Conservation (phyloP, 2,113 vertebrate genomes). For the Regulus satrapa region DNA sequence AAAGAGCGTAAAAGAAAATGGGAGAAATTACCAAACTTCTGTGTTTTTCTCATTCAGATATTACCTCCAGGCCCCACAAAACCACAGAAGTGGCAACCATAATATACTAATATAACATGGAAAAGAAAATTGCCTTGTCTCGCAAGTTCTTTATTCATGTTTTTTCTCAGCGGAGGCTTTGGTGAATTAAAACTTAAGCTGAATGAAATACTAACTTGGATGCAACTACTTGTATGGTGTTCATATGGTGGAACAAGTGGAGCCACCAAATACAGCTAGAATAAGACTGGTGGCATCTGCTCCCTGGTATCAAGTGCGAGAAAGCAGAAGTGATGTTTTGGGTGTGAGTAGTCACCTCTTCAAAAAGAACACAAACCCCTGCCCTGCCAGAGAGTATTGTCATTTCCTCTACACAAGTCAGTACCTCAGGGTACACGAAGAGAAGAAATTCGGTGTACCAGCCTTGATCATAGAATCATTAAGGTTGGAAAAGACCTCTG, state of each 20-base stretch:
- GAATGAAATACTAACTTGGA: neutral
- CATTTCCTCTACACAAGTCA: no score
- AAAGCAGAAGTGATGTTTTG: neutral
- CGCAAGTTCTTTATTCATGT: neutral
- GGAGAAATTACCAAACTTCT: neutral
- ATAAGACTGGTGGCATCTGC: neutral
- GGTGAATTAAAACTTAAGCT: neutral
- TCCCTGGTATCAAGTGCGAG: neutral
- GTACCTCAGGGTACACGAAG: fast-evolving
- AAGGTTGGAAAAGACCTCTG: neutral
- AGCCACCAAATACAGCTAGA: neutral
- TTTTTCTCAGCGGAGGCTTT: neutral
- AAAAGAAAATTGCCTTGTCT: neutral
- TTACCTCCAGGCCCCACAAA: neutral
- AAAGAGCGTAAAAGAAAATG: neutral
- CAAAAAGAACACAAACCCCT: neutral
- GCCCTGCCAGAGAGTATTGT: fast-evolving
- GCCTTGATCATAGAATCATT: neutral
- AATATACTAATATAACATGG: neutral
- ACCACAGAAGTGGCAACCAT: neutral
- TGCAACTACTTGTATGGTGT: fast-evolving
- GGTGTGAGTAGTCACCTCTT: neutral
- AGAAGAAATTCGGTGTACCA: neutral
- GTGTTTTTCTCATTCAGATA: neutral
- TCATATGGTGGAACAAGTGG: neutral